These are phyloP conservation scores for Pollimyrus isidori DNA, from an alignment of 2,113 vertebrate species.

Conservation along the genomic window DNA sequence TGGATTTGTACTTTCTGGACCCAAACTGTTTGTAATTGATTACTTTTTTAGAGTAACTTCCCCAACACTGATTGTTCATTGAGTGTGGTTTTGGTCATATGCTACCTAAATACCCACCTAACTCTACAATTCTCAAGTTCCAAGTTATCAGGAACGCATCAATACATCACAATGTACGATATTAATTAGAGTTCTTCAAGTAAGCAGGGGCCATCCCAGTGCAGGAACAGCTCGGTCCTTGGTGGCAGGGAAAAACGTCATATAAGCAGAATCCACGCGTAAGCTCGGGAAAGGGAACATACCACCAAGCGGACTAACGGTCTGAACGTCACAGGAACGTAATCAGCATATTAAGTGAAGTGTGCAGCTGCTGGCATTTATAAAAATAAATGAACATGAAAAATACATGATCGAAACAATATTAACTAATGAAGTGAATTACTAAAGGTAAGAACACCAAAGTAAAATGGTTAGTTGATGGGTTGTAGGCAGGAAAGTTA, in stretches of 20 bases:
- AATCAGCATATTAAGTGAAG: not conserved
- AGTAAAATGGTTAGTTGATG: not conserved
- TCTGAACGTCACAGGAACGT: no score
- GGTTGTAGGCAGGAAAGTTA: not conserved
- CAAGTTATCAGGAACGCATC: not conserved
- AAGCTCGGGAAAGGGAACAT: not conserved
- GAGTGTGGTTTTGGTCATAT: not conserved
- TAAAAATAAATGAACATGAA: not conserved
- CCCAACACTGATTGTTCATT: not conserved
- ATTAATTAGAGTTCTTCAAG: no score
- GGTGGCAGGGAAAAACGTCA: no score
- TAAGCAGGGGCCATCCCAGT: no score
- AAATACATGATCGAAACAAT: not conserved
- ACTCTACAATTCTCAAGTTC: not conserved
- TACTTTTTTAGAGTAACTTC: no score
- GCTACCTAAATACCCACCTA: not conserved
- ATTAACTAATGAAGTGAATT: not conserved
- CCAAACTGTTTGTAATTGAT: no score
- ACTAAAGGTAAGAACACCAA: not conserved
- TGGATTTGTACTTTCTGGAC: no score
- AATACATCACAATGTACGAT: not conserved
- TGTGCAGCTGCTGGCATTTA: not conserved
- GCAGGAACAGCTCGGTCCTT: no score
- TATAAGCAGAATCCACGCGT: no score
- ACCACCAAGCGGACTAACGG: not conserved